phyloP scores from a whole-genome alignment of 2,888 invertebrate species.

The Drosophila macrospina region DNA sequence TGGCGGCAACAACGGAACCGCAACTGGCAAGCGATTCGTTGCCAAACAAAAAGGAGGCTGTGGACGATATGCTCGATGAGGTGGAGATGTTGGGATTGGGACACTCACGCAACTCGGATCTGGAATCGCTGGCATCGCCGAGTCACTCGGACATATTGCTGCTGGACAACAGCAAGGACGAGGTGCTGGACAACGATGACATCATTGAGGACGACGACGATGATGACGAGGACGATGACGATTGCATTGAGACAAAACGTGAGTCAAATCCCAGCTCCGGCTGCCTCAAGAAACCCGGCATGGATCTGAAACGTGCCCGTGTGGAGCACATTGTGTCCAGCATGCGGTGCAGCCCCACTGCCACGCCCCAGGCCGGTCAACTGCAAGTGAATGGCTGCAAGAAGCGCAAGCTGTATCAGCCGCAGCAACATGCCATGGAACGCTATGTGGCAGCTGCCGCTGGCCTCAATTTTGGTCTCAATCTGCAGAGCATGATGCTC shows the following conservation, averaged over 20 bases:
- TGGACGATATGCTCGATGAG: constrained; percentile 83
- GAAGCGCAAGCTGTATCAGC: constrained; percentile 97
- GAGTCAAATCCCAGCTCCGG: constrained; percentile 86
- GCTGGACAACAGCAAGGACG: constrained; percentile 88
- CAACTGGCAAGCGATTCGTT: constrained; percentile 42
- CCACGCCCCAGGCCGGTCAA: constrained; percentile 88
- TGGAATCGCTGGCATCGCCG: constrained; percentile 87
- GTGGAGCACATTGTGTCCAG: constrained; percentile 98
- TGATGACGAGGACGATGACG: constrained; percentile 88
- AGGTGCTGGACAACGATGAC: constrained; percentile 88
- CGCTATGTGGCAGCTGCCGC: constrained; percentile 87
- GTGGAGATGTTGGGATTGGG: constrained; percentile 83
- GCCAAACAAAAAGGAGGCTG: constrained; percentile 83
- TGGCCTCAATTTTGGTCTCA: constrained; percentile 87
- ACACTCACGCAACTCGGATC: constrained; percentile 82
- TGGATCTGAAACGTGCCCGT: constrained; percentile 95
- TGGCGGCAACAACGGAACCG: constrained; percentile 30
- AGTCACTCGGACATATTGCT: constrained; percentile 86
- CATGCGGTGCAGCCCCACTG: constrained; percentile 95
- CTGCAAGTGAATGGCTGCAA: constrained; percentile 92
- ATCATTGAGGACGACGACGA: constrained; percentile 85
- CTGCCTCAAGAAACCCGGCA: constrained; percentile 87
- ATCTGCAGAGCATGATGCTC: constrained; percentile 87
- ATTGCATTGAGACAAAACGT: constrained; percentile 83
- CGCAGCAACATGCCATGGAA: constrained; percentile 94